A percentile compares a stretch with the other conserved stretches of the same genome.
These are phyloP conservation scores for Harpegnathos saltator DNA, from an alignment of 1,140 invertebrate species.

Conservation along the genomic window DNA sequence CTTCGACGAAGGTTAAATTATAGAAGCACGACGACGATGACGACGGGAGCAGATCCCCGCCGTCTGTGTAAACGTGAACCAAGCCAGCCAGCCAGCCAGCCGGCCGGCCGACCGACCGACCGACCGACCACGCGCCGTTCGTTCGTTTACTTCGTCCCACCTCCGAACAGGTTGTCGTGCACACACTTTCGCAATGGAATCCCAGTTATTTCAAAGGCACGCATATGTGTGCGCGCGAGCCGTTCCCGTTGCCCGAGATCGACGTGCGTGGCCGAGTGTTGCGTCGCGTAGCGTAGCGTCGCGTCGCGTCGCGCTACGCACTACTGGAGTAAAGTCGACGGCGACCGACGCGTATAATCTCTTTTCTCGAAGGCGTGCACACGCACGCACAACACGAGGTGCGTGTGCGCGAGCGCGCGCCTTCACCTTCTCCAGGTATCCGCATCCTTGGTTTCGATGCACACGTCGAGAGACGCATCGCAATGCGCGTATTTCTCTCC, in stretches of 20 bases:
- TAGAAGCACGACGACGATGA: conserved; percentile 1
- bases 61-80: not conserved
- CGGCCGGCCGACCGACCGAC: no score
- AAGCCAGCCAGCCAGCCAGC: no score
- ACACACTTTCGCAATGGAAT: conserved; percentile 36
- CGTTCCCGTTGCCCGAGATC: conserved; percentile 37
- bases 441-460: not conserved
- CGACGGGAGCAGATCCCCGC: not conserved
- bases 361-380: not conserved
- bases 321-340: conserved; percentile 16
- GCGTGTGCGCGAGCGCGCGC: not conserved
- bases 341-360: not conserved
- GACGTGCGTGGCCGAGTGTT: not conserved
- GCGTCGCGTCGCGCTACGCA: not conserved
- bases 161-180: conserved; percentile 67
- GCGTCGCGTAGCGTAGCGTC: no score
- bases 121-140: conserved; percentile 40
- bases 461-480: not conserved
- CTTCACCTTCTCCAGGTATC: not conserved
- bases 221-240: conserved; percentile 21
- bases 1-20: conserved; percentile 34
- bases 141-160: conserved; percentile 56
- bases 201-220: conserved; percentile 51
- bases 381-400: not conserved
- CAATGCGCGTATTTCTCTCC: no score